Conservation (phyloP, 1,140 invertebrate species). For the Calliphora vicina region DNA sequence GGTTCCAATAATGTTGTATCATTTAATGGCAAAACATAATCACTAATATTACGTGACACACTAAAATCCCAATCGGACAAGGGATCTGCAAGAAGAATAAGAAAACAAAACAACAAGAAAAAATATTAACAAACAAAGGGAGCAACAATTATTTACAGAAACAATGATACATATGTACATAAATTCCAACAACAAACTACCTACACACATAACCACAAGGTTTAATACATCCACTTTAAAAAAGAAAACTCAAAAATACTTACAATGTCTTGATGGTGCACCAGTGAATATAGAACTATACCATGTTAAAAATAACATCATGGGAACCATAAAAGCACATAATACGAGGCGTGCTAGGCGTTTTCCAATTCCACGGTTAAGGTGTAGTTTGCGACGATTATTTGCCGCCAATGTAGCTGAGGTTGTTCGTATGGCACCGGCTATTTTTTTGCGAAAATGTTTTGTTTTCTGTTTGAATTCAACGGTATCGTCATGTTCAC, state of each 20-base stretch:
- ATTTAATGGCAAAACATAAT: conserved; percentile 76
- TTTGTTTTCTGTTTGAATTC: conserved; percentile 18
- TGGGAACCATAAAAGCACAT: conserved; percentile 4
- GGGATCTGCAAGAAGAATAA: conserved; percentile 44
- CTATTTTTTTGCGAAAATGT: conserved; percentile 20
- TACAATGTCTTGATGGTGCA: not conserved
- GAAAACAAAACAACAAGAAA: conserved; percentile 27
- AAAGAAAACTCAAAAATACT: too few species aligned
- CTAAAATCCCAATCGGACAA: conserved; percentile 75
- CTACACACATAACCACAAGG: too few species aligned
- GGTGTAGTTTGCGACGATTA: not conserved
- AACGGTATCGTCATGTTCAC: not conserved
- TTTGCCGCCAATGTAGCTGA: not conserved
- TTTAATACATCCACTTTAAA: too few species aligned
- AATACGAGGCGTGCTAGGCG: conserved; percentile 18
- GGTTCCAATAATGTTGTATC: conserved; percentile 73
- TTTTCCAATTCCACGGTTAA: conserved; percentile 2
- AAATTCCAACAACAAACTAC: too few species aligned
- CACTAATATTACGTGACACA: conserved; percentile 73
- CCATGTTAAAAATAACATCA: conserved; percentile 14
- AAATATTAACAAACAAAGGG: not conserved
- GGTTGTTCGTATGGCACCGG: conserved; percentile 16
- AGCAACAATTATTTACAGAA: not conserved
- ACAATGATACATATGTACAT: not conserved
- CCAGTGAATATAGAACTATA: not conserved